Evolutionary conservation across 2,113 vertebrate species (phyloP).

Genomic region (Montifringilla adamsi): DNA sequence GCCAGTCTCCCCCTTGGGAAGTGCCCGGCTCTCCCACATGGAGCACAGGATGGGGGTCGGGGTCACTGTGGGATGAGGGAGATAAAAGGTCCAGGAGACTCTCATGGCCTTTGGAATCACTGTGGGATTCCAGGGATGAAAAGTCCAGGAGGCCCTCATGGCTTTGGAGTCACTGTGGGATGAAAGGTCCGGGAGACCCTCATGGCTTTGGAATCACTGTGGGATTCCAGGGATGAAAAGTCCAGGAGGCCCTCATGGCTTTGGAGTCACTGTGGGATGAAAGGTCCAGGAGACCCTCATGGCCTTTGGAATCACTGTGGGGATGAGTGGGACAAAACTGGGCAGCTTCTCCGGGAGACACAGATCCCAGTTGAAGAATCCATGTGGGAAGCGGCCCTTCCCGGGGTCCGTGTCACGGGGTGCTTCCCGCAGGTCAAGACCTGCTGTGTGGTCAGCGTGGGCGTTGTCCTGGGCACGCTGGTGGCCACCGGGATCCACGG

Average conservation of each 20-base stretch:
- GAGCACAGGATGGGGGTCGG: neutral
- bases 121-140: neutral
- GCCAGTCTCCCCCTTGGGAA: fast-evolving
- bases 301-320: too few relatives aligned
- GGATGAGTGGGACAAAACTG: neutral
- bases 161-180: neutral
- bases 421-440: neutral
- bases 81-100: neutral
- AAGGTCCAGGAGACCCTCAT: neutral
- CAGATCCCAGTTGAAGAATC: fast-evolving
- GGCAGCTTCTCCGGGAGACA: neutral
- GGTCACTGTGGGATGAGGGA: neutral
- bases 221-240: fast-evolving
- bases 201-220: neutral
- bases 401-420: fast-evolving
- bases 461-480: neutral
- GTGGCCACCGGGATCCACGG: neutral
- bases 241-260: neutral
- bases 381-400: neutral
- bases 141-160: fast-evolving
- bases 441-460: neutral
- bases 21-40: neutral
- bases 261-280: neutral
- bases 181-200: neutral
- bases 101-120: too few relatives aligned